Evolutionary conservation across 2,113 vertebrate species (phyloP).

Genomic region (Uria aalge): DNA sequence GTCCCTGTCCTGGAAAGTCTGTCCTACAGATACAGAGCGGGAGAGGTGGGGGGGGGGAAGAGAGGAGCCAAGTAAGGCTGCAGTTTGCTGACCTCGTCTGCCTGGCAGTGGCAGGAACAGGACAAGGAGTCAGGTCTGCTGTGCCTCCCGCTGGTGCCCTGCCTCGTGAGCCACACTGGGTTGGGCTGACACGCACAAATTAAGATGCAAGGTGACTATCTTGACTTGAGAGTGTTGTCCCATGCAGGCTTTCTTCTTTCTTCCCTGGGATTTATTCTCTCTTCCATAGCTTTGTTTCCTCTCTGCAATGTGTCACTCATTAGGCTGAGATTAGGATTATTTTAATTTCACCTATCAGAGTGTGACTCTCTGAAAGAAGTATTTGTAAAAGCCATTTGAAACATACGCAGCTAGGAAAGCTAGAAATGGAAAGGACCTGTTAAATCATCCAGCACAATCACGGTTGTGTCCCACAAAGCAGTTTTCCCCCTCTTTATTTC

Average conservation of each 20-base stretch:
- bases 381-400: neutral
- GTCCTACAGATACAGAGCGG: neutral
- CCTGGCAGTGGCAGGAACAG: neutral
- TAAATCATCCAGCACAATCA: neutral
- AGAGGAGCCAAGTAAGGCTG: neutral
- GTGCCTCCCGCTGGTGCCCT: rapidly evolving
- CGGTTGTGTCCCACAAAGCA: neutral
- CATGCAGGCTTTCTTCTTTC: neutral
- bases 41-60: neutral
- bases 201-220: neutral
- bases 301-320: neutral
- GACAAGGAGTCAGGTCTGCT: neutral
- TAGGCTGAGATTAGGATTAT: neutral
- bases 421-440: neutral
- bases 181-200: neutral
- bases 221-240: neutral
- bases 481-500: neutral
- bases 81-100: neutral
- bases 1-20: neutral
- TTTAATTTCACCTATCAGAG: neutral
- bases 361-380: neutral
- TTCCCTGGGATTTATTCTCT: neutral
- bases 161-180: rapidly evolving
- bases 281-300: neutral
- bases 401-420: neutral